Percentiles rank a stretch among this genome's conserved stretches.
Evolutionary conservation across 1,140 invertebrate species (phyloP).

Genomic region (Caenorhabditis latens): DNA sequence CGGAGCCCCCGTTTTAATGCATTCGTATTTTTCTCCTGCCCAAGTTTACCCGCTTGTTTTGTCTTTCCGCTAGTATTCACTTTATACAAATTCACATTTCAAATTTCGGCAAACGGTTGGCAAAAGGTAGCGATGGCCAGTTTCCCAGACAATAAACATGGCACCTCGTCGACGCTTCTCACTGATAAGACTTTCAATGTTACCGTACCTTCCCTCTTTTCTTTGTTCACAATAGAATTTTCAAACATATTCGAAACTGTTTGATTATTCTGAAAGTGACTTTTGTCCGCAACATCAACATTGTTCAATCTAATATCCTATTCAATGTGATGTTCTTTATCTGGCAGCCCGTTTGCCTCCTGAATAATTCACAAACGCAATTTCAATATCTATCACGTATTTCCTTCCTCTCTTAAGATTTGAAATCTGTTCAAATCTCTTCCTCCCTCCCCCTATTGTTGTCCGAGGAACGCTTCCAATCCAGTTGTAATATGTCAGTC

Average conservation of each 20-base stretch:
- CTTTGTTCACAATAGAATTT: not conserved
- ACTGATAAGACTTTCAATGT: conserved; percentile 7
- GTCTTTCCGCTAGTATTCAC: not conserved
- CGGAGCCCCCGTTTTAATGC: conserved; percentile 8
- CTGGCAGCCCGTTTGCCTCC: conserved; percentile 51
- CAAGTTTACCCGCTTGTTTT: conserved; percentile 18
- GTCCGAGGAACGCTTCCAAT: not conserved
- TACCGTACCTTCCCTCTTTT: not conserved
- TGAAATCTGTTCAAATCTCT: conserved; percentile 38
- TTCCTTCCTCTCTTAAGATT: conserved; percentile 26
- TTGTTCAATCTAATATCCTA: conserved; percentile 49
- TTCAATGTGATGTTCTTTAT: conserved; percentile 56
- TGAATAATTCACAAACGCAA: conserved; percentile 40
- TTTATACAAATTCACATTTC: not conserved
- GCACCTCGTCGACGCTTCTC: conserved; percentile 10
- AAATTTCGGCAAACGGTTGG: not conserved
- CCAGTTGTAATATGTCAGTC: conserved; percentile 45
- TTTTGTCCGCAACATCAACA: conserved; percentile 12
- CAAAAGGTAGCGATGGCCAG: conserved; percentile 32
- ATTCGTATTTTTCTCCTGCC: conserved; percentile 42
- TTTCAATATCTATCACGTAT: conserved; percentile 44
- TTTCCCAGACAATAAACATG: conserved; percentile 39
- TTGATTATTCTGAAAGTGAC: conserved; percentile 43
- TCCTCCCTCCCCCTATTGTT: not conserved
- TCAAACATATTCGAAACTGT: not conserved